A percentile compares a stretch with the other conserved stretches of the same genome.
Conservation (phyloP, 1,140 invertebrate genomes). For the Metaphire vulgaris region DNA sequence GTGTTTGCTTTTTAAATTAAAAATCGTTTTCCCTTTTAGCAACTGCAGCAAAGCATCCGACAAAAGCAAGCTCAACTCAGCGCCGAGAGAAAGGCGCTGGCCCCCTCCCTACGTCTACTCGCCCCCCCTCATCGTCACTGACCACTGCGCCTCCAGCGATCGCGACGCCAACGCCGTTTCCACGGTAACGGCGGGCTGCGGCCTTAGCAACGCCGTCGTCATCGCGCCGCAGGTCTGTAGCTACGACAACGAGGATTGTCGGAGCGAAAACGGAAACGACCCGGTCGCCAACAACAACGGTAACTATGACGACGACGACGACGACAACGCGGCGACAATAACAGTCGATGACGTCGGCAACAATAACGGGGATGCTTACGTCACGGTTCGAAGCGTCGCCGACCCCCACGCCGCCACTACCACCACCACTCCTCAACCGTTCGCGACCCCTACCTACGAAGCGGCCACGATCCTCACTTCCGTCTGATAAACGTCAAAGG, state of each 20-base stretch:
- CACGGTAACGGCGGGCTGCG: not conserved
- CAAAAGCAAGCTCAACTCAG: not conserved
- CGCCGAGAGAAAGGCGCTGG: constrained; percentile 12
- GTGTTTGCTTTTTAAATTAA: no score
- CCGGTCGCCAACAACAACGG: not conserved
- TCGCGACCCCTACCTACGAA: not conserved
- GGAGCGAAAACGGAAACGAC: not conserved
- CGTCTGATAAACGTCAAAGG: not conserved
- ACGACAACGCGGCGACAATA: no score
- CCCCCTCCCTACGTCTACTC: constrained; percentile 11
- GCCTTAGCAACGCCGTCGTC: not conserved
- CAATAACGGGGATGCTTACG: not conserved
- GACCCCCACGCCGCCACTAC: not conserved
- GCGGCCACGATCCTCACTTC: not conserved
- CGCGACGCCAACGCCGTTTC: not conserved
- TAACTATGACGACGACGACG: not conserved
- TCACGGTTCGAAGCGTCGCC: not conserved
- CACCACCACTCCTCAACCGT: not conserved
- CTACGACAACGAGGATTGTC: not conserved
- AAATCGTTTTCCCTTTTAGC: no score
- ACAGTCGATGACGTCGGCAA: not conserved
- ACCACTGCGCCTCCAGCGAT: not conserved
- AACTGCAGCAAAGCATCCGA: not conserved
- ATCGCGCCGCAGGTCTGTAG: not conserved
- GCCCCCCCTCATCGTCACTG: constrained; percentile 19